A percentile compares a stretch with the other conserved stretches of the same genome.
Conservation (phyloP, 1,140 invertebrate species). For the Camponotus floridanus region DNA sequence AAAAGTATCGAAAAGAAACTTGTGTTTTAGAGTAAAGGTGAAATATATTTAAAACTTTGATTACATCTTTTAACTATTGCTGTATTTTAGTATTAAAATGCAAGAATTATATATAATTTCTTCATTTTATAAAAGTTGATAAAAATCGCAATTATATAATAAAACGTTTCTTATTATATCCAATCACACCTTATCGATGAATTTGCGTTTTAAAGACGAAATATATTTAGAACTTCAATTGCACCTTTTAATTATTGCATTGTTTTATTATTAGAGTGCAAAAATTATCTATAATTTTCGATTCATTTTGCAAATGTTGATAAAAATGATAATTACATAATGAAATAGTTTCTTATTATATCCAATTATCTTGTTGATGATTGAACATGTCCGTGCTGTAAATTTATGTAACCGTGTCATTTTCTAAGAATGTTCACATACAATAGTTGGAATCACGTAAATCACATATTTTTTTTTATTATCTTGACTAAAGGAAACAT, state of each 20-base stretch:
- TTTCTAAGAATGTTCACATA: conserved; percentile 31
- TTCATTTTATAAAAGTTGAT: too few relatives aligned
- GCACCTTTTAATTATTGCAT: neutral
- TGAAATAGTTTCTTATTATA: neutral
- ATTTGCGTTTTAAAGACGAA: neutral
- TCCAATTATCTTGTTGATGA: conserved; percentile 3
- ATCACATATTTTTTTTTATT: conserved; percentile 20
- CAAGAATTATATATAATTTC: too few relatives aligned
- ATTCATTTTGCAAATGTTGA: neutral
- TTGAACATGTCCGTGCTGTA: neutral
- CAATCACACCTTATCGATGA: too few relatives aligned
- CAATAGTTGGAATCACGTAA: conserved; percentile 10
- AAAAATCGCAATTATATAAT: too few relatives aligned
- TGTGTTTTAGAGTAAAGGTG: too few relatives aligned
- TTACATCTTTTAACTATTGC: too few relatives aligned
- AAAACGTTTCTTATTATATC: too few relatives aligned
- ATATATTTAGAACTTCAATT: conserved; percentile 11
- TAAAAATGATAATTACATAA: neutral
- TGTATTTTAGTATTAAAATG: too few relatives aligned
- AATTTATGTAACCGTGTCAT: conserved; percentile 20
- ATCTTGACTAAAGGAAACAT: neutral
- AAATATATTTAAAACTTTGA: too few relatives aligned
- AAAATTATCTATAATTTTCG: conserved; percentile 4
- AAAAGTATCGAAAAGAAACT: neutral
- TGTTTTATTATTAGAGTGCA: neutral